Conservation (phyloP, 1,140 invertebrate species). For the Rhyzopertha dominica region DNA sequence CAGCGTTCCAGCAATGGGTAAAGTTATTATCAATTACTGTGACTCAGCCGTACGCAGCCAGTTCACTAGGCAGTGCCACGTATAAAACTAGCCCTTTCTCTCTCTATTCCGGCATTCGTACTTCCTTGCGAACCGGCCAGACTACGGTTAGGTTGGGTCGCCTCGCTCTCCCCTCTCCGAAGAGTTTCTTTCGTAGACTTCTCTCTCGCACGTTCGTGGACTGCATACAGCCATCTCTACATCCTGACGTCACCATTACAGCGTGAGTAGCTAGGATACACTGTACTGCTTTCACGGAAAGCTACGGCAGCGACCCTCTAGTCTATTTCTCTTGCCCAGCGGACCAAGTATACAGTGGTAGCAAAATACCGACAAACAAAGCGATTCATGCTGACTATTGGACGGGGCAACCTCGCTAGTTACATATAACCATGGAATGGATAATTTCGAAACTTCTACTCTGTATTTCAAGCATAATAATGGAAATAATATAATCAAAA, state of each 20-base stretch:
- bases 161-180: slow-evolving; percentile 41
- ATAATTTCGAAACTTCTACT: slow-evolving; percentile 49
- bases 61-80: slow-evolving; percentile 42
- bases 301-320: slow-evolving; percentile 45
- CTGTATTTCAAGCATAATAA: slow-evolving; percentile 48
- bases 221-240: slow-evolving; percentile 22
- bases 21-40: slow-evolving; percentile 49
- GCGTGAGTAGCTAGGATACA: slow-evolving; percentile 43
- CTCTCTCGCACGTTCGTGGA: slow-evolving; percentile 20
- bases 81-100: slow-evolving; percentile 44
- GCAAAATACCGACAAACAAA: slow-evolving; percentile 37
- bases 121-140: slow-evolving; percentile 40
- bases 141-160: slow-evolving; percentile 45
- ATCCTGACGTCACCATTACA: slow-evolving; percentile 44
- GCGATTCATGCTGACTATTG: slow-evolving; percentile 25
- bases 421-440: slow-evolving; percentile 49
- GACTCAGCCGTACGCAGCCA: slow-evolving; percentile 45
- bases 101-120: slow-evolving; percentile 47
- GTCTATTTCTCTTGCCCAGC: slow-evolving; percentile 45
- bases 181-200: slow-evolving; percentile 37
- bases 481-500: slow-evolving; percentile 49
- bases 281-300: slow-evolving; percentile 47
- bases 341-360: slow-evolving; percentile 25
- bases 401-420: slow-evolving; percentile 39
- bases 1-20: slow-evolving; percentile 45